Percentiles rank a stretch among this genome's conserved stretches.
Evolutionary conservation across 2,888 invertebrate species (phyloP).

Genomic region (Encarsia formosa): DNA sequence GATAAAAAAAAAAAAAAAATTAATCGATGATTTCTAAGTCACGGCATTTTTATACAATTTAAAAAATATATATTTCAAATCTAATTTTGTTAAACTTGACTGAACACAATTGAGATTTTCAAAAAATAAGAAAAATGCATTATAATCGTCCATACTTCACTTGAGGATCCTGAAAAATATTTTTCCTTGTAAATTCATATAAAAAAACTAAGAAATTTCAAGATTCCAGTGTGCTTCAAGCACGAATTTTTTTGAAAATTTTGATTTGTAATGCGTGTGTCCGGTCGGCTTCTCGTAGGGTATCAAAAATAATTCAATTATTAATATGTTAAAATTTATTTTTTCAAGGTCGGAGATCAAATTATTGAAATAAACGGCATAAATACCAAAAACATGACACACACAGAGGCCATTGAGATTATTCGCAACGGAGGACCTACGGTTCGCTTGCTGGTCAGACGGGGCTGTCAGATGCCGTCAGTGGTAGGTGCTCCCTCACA

Average conservation of each 20-base stretch:
- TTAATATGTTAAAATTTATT: background rate
- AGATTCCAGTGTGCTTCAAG: background rate
- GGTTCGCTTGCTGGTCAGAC: constrained; percentile 56
- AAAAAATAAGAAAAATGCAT: no score
- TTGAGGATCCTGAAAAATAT: no score
- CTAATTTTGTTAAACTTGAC: no score
- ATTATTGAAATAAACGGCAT: constrained; percentile 68
- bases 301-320: background rate
- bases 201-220: no score
- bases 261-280: background rate
- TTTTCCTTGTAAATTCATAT: no score
- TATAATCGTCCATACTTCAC: no score
- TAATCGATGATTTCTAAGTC: no score
- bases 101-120: no score
- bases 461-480: constrained; percentile 53
- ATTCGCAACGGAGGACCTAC: constrained; percentile 64
- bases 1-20: no score
- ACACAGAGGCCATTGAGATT: constrained; percentile 68
- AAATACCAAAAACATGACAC: constrained; percentile 69
- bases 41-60: no score
- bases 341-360: constrained; percentile 64
- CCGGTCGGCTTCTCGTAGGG: no score
- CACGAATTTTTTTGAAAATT: background rate
- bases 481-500: constrained; percentile 51
- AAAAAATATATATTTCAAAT: no score